Evolutionary conservation across 2,797 vertebrate genomes (phyloP).

Genomic region (Mallotus villosus): DNA sequence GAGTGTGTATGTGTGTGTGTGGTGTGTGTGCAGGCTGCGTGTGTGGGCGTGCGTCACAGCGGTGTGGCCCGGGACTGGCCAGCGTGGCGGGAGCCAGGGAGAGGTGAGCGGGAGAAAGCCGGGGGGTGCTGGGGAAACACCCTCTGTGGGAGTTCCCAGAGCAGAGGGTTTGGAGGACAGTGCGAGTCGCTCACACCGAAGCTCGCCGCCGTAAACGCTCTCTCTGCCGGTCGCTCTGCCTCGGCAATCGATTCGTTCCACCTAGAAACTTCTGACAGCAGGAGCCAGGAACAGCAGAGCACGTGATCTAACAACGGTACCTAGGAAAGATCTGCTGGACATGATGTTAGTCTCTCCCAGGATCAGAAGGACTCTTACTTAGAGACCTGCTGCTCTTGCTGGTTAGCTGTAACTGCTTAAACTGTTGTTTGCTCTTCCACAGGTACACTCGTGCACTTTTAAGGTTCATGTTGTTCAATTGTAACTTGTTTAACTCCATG

Average conservation of each 20-base stretch:
- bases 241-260: slow-evolving; percentile 62
- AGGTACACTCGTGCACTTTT: too few relatives aligned
- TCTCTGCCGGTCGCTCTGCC: slow-evolving; percentile 19
- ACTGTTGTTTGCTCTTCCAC: too few relatives aligned
- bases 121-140: slow-evolving; percentile 46
- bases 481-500: too few relatives aligned
- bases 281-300: slow-evolving; percentile 44
- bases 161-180: slow-evolving; percentile 26
- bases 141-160: slow-evolving; percentile 25
- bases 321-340: too few relatives aligned
- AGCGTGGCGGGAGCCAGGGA: slow-evolving; percentile 38
- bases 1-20: neutral
- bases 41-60: slow-evolving; percentile 2
- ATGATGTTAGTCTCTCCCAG: too few relatives aligned
- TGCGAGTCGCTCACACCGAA: slow-evolving; percentile 39
- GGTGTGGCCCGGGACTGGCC: neutral
- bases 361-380: too few relatives aligned
- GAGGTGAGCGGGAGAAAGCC: slow-evolving; percentile 31
- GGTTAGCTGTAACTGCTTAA: too few relatives aligned
- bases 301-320: too few relatives aligned
- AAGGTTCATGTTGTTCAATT: too few relatives aligned
- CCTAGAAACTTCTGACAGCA: slow-evolving; percentile 49
- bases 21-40: slow-evolving; percentile 11
- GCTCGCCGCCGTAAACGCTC: slow-evolving; percentile 32
- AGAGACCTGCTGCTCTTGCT: too few relatives aligned